A percentile compares a stretch with the other conserved stretches of the same genome.
Conservation (phyloP, 2,113 vertebrate genomes). For the Myrmecophaga tridactyla region DNA sequence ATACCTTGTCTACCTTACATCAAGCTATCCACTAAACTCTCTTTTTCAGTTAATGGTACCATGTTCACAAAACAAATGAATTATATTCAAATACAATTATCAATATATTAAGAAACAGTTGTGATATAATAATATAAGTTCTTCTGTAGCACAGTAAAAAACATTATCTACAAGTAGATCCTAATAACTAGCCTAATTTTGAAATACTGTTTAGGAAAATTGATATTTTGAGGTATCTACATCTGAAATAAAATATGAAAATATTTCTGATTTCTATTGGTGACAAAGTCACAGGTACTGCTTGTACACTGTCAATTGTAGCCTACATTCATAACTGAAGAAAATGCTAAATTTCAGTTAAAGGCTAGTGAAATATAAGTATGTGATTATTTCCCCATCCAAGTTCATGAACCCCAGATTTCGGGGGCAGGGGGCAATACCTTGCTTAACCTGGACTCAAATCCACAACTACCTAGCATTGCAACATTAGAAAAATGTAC, state of each 20-base stretch:
- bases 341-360: too few relatives aligned
- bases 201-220: not conserved
- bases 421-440: too few relatives aligned
- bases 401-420: not conserved
- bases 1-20: not conserved
- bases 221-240: not conserved
- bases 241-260: slow-evolving; percentile 29
- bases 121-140: not conserved
- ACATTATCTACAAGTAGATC: not conserved
- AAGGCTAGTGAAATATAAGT: slow-evolving; percentile 51
- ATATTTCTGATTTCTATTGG: too few relatives aligned
- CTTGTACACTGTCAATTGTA: not conserved
- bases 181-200: slow-evolving; percentile 7
- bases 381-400: not conserved
- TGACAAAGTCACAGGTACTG: not conserved
- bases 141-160: not conserved
- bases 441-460: not conserved
- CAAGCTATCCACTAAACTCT: not conserved
- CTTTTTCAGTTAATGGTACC: not conserved
- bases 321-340: slow-evolving; percentile 5
- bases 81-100: slow-evolving; percentile 21
- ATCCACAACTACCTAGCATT: not conserved
- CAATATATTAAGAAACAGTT: not conserved
- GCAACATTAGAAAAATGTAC: not conserved
- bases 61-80: slow-evolving; percentile 4